phyloP scores from a whole-genome alignment of 1,140 invertebrate genomes.

The Brachionus koreanus region DNA sequence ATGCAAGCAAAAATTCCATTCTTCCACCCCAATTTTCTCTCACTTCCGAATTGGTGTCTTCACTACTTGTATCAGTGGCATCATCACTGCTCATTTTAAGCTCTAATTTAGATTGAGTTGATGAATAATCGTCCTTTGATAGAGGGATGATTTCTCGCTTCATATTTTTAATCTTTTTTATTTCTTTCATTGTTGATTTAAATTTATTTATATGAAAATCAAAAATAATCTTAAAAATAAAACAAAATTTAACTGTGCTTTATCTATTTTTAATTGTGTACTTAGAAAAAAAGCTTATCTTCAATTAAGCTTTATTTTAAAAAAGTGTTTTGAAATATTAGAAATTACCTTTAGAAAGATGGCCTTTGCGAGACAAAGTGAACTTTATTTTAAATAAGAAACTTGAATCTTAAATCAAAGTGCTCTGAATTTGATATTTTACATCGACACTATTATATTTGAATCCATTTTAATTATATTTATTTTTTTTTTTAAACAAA shows the following conservation, averaged over 20 bases:
- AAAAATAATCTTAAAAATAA: not conserved
- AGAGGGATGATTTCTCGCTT: not conserved
- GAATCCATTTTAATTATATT: not conserved
- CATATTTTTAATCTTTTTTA: slow-evolving; percentile 23
- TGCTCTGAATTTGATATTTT: not conserved
- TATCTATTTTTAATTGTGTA: not conserved
- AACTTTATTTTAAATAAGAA: not conserved
- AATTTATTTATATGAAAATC: not conserved
- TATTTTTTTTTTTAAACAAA: not conserved
- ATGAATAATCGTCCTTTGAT: not conserved
- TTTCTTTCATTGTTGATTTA: not conserved
- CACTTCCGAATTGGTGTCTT: not conserved
- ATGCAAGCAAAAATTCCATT: slow-evolving; percentile 45
- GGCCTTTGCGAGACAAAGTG: not conserved
- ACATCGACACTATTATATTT: not conserved
- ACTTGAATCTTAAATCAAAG: not conserved
- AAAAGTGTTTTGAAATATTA: slow-evolving; percentile 1
- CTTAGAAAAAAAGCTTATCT: not conserved
- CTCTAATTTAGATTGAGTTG: not conserved
- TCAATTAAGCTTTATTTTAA: not conserved
- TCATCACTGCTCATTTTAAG: slow-evolving; percentile 2
- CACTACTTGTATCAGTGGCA: not conserved
- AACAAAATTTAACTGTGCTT: not conserved
- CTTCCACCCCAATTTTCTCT: slow-evolving; percentile 50
- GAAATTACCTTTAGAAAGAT: not conserved